These are phyloP conservation scores for Abscondita cerata DNA, from an alignment of 2,888 invertebrate genomes.

Conservation along the genomic window DNA sequence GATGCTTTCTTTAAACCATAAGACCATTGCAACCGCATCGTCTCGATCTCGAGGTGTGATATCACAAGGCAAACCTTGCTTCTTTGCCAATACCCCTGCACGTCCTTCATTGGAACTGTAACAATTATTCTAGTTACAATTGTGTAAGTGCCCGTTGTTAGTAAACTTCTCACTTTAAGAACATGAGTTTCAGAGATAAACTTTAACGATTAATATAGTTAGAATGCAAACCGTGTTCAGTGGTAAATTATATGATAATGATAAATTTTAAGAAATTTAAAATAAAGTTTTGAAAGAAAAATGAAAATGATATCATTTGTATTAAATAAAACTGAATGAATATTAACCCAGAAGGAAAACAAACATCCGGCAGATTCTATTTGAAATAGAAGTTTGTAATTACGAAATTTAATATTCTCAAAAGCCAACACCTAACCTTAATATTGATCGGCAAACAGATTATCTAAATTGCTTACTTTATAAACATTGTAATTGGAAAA, in stretches of 20 bases:
- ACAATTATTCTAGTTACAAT: conserved; percentile 50
- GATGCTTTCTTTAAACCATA: conserved; percentile 87
- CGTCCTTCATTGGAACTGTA: conserved; percentile 80
- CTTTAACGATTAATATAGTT: conserved; percentile 47
- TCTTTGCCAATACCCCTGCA: conserved; percentile 81
- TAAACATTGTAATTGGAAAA: conserved; percentile 57
- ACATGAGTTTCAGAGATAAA: conserved; percentile 36
- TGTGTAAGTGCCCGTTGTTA: conserved; percentile 49
- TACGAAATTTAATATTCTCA: conserved; percentile 50
- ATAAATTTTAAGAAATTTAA: conserved; percentile 21
- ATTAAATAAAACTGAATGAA: conserved; percentile 33
- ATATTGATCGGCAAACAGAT: conserved; percentile 55
- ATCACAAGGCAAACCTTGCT: conserved; percentile 86
- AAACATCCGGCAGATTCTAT: conserved; percentile 47
- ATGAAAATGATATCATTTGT: conserved; percentile 20
- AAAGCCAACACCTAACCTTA: conserved; percentile 50
- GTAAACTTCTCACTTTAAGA: conserved; percentile 46
- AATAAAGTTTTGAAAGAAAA: background rate
- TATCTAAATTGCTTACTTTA: conserved; percentile 57
- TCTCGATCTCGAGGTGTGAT: conserved; percentile 79
- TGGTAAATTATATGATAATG: conserved; percentile 31
- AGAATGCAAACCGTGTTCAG: conserved; percentile 25
- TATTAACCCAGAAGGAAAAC: conserved; percentile 42
- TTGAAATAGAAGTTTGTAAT: conserved; percentile 49
- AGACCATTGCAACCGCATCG: conserved; percentile 85